A percentile compares a stretch with the other conserved stretches of the same genome.
These are phyloP conservation scores for Lethenteron reissneri DNA, from an alignment of 2,113 vertebrate species.

Conservation along the genomic window DNA sequence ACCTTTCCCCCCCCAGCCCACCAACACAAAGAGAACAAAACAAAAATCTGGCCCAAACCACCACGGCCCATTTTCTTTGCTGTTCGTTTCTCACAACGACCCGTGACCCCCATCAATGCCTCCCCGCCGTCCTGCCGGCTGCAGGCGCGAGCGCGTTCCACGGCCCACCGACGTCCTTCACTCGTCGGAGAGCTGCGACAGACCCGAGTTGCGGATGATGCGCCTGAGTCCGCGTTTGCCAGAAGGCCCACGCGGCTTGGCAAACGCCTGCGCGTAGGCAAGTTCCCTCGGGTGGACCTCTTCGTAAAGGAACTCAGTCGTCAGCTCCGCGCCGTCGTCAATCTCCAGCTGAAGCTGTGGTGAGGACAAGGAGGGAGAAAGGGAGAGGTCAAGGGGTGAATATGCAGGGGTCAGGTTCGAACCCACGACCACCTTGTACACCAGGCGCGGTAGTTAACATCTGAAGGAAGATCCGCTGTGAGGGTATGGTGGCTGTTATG, in stretches of 20 bases:
- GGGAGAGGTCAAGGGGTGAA: not conserved
- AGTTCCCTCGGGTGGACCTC: slow-evolving; percentile 93
- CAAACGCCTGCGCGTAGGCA: slow-evolving; percentile 68
- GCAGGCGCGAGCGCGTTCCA: not conserved
- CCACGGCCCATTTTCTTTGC: no score
- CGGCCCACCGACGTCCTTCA: not conserved
- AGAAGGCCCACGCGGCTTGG: slow-evolving; percentile 78
- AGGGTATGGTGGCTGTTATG: not conserved
- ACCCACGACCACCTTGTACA: not conserved
- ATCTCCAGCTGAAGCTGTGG: slow-evolving; percentile 54
- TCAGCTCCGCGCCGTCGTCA: slow-evolving; percentile 59
- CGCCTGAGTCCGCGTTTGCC: slow-evolving; percentile 84
- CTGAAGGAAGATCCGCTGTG: not conserved
- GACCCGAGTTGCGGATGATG: slow-evolving; percentile 50
- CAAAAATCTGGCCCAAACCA: no score
- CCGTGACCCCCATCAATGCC: not conserved
- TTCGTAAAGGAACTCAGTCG: slow-evolving; percentile 72
- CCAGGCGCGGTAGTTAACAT: not conserved
- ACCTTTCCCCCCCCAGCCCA: no score
- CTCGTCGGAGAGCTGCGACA: not conserved
- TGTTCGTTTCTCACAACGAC: not conserved
- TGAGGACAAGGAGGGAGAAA: no score
- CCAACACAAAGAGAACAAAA: no score
- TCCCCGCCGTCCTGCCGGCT: not conserved
- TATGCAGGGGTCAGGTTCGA: no score